Percentiles rank a stretch among this genome's conserved stretches.
Evolutionary conservation across 2,888 invertebrate species (phyloP).

Genomic region (Diachrysia chrysitis): DNA sequence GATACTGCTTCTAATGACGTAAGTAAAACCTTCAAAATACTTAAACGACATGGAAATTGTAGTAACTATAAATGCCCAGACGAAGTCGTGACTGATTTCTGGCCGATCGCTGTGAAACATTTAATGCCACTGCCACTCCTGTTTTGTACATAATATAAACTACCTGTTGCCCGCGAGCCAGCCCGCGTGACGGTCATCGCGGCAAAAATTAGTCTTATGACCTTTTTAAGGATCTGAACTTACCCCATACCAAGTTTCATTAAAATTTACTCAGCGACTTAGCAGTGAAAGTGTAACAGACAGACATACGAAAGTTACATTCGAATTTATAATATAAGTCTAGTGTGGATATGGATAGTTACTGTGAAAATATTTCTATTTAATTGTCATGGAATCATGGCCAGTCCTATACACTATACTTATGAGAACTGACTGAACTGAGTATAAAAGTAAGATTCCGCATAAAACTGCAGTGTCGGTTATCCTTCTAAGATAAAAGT

Average conservation of each 20-base stretch:
- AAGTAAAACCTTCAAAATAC: background rate
- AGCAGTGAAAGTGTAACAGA: no score
- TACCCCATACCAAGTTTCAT: no score
- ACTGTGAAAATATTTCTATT: background rate
- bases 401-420: background rate
- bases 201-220: no score
- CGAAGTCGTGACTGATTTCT: constrained; percentile 5
- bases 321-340: no score
- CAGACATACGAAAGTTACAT: no score
- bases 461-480: no score
- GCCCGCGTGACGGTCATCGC: no score
- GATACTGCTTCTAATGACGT: background rate
- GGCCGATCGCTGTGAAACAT: constrained; percentile 2
- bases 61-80: background rate
- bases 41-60: background rate
- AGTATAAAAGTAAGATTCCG: no score
- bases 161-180: no score
- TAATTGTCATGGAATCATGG: background rate
- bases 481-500: no score
- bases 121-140: constrained; percentile 3
- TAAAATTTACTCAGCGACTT: no score
- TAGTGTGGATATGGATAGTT: background rate
- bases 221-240: no score
- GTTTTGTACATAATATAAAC: constrained; percentile 5
- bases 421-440: background rate